These are phyloP conservation scores for Apotomis turbidana DNA, from an alignment of 2,888 invertebrate genomes.

Conservation along the genomic window DNA sequence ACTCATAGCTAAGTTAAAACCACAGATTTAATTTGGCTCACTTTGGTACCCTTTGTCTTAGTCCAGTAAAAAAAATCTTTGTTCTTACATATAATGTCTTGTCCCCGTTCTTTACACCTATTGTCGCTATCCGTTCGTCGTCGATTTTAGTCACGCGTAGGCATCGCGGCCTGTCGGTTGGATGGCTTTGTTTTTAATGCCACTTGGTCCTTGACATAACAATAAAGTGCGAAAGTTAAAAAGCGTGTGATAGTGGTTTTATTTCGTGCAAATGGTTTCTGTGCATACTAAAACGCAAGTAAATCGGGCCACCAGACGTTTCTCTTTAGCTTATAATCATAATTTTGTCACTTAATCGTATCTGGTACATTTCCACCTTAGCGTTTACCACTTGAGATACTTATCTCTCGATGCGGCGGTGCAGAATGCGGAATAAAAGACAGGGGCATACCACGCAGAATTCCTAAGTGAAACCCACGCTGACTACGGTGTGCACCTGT, in stretches of 20 bases:
- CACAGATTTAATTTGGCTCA: constrained; percentile 41
- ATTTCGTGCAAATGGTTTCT: constrained; percentile 9
- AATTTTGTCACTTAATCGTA: constrained; percentile 32
- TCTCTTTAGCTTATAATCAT: constrained; percentile 26
- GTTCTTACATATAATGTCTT: constrained; percentile 54
- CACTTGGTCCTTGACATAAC: constrained; percentile 39
- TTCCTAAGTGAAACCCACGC: constrained; percentile 56
- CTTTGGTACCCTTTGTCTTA: constrained; percentile 41
- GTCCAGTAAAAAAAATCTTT: constrained; percentile 51
- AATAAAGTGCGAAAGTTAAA: constrained; percentile 32
- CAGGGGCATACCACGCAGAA: constrained; percentile 48
- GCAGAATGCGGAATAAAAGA: constrained; percentile 45
- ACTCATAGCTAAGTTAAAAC: constrained; percentile 2
- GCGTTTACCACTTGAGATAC: constrained; percentile 27
- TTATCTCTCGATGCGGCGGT: constrained; percentile 37
- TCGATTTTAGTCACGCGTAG: constrained; percentile 74
- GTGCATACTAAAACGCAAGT: constrained; percentile 27
- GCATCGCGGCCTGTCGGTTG: constrained; percentile 68
- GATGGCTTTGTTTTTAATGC: constrained; percentile 57
- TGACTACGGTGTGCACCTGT: constrained; percentile 56
- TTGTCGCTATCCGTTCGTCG: constrained; percentile 58
- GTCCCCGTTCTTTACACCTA: constrained; percentile 61
- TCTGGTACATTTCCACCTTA: constrained; percentile 31
- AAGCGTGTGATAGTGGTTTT: constrained; percentile 28
- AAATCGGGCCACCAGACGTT: constrained; percentile 25